phyloP scores from a whole-genome alignment of 2,113 vertebrate genomes.

The Myrmophylax atrothorax region DNA sequence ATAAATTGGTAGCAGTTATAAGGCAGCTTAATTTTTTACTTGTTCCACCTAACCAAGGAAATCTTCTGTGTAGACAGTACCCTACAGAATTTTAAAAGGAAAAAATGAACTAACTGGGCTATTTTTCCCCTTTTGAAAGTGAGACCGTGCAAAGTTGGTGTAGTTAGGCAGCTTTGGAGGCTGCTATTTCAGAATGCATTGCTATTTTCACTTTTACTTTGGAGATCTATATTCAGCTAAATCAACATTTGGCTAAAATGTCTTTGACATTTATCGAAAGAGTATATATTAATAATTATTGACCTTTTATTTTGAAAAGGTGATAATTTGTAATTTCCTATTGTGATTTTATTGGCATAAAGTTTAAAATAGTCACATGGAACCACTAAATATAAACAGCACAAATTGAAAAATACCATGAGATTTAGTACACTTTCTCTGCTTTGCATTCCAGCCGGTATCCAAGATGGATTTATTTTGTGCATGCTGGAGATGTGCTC shows the following conservation, averaged over 20 bases:
- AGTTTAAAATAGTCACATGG: not conserved
- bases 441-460: not conserved
- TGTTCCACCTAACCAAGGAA: not conserved
- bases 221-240: not conserved
- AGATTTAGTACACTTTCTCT: not conserved
- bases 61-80: not conserved
- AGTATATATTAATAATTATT: not conserved
- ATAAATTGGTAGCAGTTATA: not conserved
- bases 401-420: not conserved
- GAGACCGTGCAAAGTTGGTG: not conserved
- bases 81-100: not conserved
- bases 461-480: not conserved
- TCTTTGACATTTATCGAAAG: not conserved
- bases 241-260: constrained; percentile 6
- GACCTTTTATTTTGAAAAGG: not conserved
- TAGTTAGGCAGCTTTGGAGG: not conserved
- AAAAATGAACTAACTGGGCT: not conserved
- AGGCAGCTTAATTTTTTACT: not conserved
- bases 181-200: constrained; percentile 5
- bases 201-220: not conserved
- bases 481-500: not conserved
- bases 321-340: not conserved
- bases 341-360: not conserved
- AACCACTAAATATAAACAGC: not conserved
- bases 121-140: constrained; percentile 6